phyloP scores from a whole-genome alignment of 2,797 vertebrate species.

The Thamnophis elegans region DNA sequence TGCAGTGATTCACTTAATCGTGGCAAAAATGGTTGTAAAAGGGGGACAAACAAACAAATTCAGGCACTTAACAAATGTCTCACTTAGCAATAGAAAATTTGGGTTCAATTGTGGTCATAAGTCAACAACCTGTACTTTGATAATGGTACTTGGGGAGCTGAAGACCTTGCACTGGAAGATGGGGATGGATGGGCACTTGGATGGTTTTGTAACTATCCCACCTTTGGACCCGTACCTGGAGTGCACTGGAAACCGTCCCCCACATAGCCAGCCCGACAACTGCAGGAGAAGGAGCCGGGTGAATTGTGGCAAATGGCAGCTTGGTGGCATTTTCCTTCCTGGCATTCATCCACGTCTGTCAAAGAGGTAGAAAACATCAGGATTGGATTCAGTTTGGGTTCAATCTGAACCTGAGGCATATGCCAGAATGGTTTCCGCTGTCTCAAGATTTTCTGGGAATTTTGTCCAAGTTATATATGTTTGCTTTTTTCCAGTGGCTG shows the following conservation, averaged over 20 bases:
- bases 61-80: background rate
- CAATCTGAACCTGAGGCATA: background rate
- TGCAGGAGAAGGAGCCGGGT: conserved; percentile 78
- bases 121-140: background rate
- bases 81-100: background rate
- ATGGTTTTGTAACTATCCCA: background rate
- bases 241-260: conserved; percentile 83
- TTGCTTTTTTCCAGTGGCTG: background rate
- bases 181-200: background rate
- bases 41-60: no score
- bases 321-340: conserved; percentile 76
- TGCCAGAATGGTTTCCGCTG: background rate
- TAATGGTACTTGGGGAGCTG: background rate
- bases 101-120: background rate
- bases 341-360: conserved; percentile 88
- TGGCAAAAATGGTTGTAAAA: background rate
- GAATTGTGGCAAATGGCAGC: conserved; percentile 78
- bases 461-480: background rate
- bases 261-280: conserved; percentile 74
- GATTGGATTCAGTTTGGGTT: no score
- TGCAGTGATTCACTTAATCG: background rate
- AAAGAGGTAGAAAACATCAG: background rate
- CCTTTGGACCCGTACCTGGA: conserved; percentile 63
- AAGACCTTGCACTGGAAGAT: background rate
- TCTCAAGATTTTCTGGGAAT: background rate